phyloP scores from a whole-genome alignment of 1,140 invertebrate species.

The Anastrepha ludens region DNA sequence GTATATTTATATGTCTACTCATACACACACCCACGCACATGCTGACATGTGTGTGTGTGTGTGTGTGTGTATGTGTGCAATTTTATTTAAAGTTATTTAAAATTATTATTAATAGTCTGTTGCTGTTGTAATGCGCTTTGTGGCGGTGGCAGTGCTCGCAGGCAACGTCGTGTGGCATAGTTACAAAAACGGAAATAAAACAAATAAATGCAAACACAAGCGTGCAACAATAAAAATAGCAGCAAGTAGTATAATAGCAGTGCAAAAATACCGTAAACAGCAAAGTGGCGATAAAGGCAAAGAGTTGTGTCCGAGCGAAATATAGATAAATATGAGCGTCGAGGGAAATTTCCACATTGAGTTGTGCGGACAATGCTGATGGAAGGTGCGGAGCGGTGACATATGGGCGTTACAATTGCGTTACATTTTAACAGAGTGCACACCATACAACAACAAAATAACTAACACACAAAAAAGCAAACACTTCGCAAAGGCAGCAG shows the following conservation, averaged over 20 bases:
- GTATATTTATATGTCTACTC: neutral
- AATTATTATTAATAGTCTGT: constrained; percentile 40
- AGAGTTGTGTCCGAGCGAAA: neutral
- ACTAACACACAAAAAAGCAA: neutral
- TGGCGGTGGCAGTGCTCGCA: neutral
- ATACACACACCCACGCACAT: neutral
- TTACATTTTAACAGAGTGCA: neutral
- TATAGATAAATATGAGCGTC: constrained; percentile 11
- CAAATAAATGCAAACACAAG: no score
- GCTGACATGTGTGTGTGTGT: neutral
- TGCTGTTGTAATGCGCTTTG: constrained; percentile 25
- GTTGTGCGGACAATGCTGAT: neutral
- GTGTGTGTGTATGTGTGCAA: neutral
- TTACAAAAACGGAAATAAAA: no score
- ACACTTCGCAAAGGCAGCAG: neutral
- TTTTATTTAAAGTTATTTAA: constrained; percentile 44
- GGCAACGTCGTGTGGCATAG: no score
- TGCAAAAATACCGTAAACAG: neutral
- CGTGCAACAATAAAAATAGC: neutral
- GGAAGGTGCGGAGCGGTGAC: neutral
- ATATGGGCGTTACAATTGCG: neutral
- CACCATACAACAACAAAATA: neutral
- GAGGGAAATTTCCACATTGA: neutral
- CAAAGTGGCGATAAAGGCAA: neutral
- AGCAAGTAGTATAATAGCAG: neutral